A percentile compares a stretch with the other conserved stretches of the same genome.
These are phyloP conservation scores for Turdus rufiventris DNA, from an alignment of 2,113 vertebrate genomes.

Conservation along the genomic window DNA sequence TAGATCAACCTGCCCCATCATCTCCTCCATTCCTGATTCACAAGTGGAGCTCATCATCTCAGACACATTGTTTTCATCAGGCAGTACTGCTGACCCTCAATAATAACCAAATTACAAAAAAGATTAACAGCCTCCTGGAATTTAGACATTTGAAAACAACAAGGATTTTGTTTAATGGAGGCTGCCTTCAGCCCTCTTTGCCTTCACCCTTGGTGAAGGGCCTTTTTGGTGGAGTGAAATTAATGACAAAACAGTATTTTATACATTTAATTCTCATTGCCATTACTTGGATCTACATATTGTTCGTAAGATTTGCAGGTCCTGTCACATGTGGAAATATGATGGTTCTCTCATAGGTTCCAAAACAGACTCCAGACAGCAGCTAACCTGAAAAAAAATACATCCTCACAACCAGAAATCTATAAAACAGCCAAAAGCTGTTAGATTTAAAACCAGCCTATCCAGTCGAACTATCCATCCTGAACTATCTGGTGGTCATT, in stretches of 20 bases:
- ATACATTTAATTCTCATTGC: accelerated
- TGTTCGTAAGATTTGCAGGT: not conserved
- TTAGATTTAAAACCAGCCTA: not conserved
- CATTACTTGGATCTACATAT: not conserved
- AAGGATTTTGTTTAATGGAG: not conserved
- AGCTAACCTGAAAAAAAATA: not conserved
- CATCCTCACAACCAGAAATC: not conserved
- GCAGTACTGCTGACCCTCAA: not conserved
- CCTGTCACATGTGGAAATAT: accelerated
- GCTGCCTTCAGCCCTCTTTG: not conserved
- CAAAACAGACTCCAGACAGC: not conserved
- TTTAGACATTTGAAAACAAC: not conserved
- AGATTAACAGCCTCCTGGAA: not conserved
- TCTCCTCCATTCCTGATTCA: not conserved
- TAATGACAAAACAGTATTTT: not conserved
- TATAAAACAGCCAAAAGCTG: not conserved
- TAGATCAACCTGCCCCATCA: not conserved
- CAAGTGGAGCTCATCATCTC: not conserved
- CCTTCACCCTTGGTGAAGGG: not conserved
- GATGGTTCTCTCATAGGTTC: not conserved
- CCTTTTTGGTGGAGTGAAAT: not conserved
- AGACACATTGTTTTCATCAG: constrained; percentile 12
- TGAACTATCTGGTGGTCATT: not conserved
- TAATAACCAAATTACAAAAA: not conserved
- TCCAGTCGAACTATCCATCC: not conserved